Percentiles rank a stretch among this genome's conserved stretches.
Evolutionary conservation across 2,797 vertebrate genomes (phyloP).

Genomic region (Gobionotothen gibberifrons): DNA sequence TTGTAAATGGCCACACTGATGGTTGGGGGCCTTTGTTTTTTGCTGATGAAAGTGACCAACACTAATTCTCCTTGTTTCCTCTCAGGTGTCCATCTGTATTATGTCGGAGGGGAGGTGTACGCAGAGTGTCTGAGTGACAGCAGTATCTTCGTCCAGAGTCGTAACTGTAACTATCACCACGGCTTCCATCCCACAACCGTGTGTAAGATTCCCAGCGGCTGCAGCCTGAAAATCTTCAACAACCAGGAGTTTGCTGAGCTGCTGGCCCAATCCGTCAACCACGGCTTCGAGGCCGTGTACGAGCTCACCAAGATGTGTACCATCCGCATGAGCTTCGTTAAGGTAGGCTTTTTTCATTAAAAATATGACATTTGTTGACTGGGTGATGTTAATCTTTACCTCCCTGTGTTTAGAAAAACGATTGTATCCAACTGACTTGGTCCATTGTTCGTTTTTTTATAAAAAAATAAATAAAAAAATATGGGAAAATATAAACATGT

Average conservation of each 20-base stretch:
- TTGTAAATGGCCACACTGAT: slow-evolving; percentile 18
- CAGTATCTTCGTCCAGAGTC: slow-evolving; percentile 97
- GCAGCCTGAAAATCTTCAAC: slow-evolving; percentile 97
- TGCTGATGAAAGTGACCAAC: slow-evolving; percentile 11
- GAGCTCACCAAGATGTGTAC: slow-evolving; percentile 99
- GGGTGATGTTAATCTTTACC: background rate
- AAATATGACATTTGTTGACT: background rate
- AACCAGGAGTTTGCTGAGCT: slow-evolving; percentile 97
- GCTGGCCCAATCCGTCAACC: slow-evolving; percentile 96
- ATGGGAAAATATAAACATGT: background rate
- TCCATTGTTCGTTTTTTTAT: background rate
- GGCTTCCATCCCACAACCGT: slow-evolving; percentile 97
- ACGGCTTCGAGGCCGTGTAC: slow-evolving; percentile 96
- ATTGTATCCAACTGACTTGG: background rate
- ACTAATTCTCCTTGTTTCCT: slow-evolving; percentile 5
- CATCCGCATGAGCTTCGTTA: slow-evolving; percentile 98
- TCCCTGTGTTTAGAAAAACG: background rate
- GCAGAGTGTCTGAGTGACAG: slow-evolving; percentile 97
- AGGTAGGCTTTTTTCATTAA: slow-evolving; percentile 73
- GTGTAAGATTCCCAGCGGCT: slow-evolving; percentile 97
- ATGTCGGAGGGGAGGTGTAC: slow-evolving; percentile 95
- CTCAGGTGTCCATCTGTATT: slow-evolving; percentile 94
- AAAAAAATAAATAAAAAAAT: background rate
- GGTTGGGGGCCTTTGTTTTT: slow-evolving; percentile 24
- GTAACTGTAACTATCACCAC: slow-evolving; percentile 98